Conservation (phyloP, 2,113 vertebrate genomes). For the Seriola aureovittata region DNA sequence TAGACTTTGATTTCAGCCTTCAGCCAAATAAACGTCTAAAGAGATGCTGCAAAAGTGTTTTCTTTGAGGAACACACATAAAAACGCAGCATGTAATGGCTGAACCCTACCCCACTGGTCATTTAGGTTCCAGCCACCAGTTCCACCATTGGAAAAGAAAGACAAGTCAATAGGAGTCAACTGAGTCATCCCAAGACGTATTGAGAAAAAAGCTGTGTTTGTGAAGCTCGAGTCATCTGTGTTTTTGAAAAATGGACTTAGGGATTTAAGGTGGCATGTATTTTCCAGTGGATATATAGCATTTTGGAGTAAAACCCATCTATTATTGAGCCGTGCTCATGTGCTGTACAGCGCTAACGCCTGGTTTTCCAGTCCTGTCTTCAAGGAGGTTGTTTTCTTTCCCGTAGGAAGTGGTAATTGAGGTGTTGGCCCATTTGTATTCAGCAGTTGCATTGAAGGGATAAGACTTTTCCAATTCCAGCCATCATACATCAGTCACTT, state of each 20-base stretch:
- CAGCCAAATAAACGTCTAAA: not conserved
- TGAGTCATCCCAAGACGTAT: slow-evolving; percentile 23
- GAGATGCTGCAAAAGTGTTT: not conserved
- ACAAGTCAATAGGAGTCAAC: slow-evolving; percentile 26
- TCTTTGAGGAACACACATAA: not conserved
- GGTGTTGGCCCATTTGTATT: slow-evolving; percentile 64
- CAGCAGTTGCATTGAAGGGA: slow-evolving; percentile 64
- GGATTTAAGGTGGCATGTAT: slow-evolving; percentile 64
- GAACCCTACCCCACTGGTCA: not conserved
- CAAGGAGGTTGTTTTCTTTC: slow-evolving; percentile 62
- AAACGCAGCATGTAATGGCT: not conserved
- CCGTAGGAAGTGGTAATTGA: slow-evolving; percentile 64
- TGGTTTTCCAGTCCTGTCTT: slow-evolving; percentile 66
- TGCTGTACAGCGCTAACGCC: slow-evolving; percentile 56
- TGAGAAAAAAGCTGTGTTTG: slow-evolving; percentile 38
- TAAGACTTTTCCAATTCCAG: slow-evolving; percentile 68
- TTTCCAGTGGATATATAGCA: slow-evolving; percentile 69
- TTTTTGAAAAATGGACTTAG: slow-evolving; percentile 42
- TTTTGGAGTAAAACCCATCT: slow-evolving; percentile 72
- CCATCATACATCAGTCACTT: slow-evolving; percentile 62
- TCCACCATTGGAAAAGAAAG: slow-evolving; percentile 39
- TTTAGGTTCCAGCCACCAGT: slow-evolving; percentile 4
- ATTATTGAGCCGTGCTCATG: slow-evolving; percentile 63
- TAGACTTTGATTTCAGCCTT: slow-evolving; percentile 26
- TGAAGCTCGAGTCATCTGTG: slow-evolving; percentile 51